phyloP scores from a whole-genome alignment of 2,888 invertebrate species.

The Clunio marinus region DNA sequence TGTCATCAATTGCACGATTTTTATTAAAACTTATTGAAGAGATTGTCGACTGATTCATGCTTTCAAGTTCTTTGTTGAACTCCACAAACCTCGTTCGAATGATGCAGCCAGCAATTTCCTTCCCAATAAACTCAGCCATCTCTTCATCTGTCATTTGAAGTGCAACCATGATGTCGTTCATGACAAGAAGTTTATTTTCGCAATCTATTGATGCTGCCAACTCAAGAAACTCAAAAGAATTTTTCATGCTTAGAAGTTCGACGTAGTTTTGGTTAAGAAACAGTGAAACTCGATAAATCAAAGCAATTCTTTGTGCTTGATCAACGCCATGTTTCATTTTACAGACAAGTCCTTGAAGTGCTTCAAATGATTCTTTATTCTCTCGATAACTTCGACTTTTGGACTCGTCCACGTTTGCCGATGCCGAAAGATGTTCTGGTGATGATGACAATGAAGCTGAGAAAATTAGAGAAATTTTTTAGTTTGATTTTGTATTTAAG shows the following conservation, averaged over 20 bases:
- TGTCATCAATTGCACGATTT: constrained; percentile 39
- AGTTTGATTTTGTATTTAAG: background rate
- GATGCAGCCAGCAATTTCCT: constrained; percentile 55
- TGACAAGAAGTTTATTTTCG: constrained; percentile 57
- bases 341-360: constrained; percentile 53
- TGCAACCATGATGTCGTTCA: constrained; percentile 58
- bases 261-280: constrained; percentile 57
- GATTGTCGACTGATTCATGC: background rate
- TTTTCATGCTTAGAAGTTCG: constrained; percentile 53
- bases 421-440: constrained; percentile 18
- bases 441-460: constrained; percentile 37
- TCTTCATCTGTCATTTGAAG: constrained; percentile 55
- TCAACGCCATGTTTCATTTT: constrained; percentile 54
- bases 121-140: constrained; percentile 57
- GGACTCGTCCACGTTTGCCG: constrained; percentile 35
- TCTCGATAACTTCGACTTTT: constrained; percentile 41
- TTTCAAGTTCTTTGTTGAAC: constrained; percentile 42
- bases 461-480: background rate
- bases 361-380: constrained; percentile 47
- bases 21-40: background rate
- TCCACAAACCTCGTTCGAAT: constrained; percentile 51
- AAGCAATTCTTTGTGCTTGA: constrained; percentile 55
- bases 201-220: constrained; percentile 55
- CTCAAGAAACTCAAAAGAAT: constrained; percentile 54
- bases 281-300: constrained; percentile 57